Percentiles rank a stretch among this genome's conserved stretches.
These are phyloP conservation scores for Chloropsis cyanopogon DNA, from an alignment of 2,113 vertebrate species.

Conservation along the genomic window DNA sequence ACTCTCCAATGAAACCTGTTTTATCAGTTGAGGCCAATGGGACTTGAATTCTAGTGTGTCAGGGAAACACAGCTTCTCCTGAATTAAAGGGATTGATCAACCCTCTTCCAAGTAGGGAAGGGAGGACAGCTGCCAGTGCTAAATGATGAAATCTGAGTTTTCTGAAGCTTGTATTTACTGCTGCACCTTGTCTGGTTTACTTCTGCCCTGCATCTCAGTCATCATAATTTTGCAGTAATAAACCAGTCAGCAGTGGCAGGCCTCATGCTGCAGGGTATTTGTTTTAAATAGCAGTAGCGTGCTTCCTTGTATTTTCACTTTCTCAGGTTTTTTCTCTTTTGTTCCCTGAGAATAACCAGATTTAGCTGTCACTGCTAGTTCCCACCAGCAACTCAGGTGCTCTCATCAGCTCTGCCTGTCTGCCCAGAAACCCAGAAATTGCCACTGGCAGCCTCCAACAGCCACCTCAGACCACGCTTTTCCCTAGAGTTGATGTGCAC, in stretches of 20 bases:
- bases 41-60: not conserved
- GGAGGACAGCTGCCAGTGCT: not conserved
- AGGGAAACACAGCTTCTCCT: not conserved
- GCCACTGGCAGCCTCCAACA: not conserved
- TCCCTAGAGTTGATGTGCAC: not conserved
- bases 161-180: not conserved
- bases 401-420: constrained; percentile 35
- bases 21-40: not conserved
- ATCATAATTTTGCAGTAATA: not conserved
- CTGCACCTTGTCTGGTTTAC: not conserved
- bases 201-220: not conserved
- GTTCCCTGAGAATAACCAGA: constrained; percentile 23
- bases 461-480: not conserved
- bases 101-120: not conserved
- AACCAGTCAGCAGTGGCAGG: not conserved
- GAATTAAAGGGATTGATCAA: not conserved
- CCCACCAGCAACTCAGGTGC: not conserved
- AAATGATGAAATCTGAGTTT: not conserved
- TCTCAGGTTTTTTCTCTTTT: constrained; percentile 12
- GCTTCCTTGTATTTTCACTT: not conserved
- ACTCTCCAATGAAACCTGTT: not conserved
- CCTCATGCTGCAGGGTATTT: not conserved
- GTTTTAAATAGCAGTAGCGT: not conserved
- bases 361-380: constrained; percentile 41
- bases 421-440: not conserved